A percentile compares a stretch with the other conserved stretches of the same genome.
Evolutionary conservation across 2,797 vertebrate genomes (phyloP).

Genomic region (Sciurus vulgaris): DNA sequence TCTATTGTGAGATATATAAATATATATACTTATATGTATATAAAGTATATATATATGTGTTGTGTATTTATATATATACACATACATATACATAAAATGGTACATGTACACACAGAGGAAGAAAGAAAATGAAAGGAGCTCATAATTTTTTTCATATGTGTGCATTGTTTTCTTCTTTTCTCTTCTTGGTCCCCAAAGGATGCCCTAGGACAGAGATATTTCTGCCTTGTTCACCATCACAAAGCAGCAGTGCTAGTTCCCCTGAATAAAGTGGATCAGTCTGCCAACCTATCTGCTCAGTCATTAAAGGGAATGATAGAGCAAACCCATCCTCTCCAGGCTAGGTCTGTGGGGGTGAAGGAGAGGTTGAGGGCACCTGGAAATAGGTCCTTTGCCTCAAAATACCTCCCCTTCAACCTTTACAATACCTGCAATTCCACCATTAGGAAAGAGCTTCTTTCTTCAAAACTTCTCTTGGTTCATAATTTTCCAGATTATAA

Average conservation of each 20-base stretch:
- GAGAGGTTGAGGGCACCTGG: neutral
- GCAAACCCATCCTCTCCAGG: neutral
- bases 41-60: too few species aligned
- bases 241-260: neutral
- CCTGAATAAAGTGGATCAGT: neutral
- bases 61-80: neutral
- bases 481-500: slow-evolving; percentile 23
- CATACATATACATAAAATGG: neutral
- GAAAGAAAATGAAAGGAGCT: neutral
- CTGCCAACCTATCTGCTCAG: neutral
- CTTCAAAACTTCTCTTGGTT: slow-evolving; percentile 35
- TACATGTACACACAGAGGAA: neutral
- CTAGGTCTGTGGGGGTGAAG: neutral
- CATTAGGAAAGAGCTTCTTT: slow-evolving; percentile 10
- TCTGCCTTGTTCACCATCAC: neutral
- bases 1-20: neutral
- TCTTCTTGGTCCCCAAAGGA: neutral
- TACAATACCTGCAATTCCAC: neutral
- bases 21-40: too few species aligned
- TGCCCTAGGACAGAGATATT: neutral
- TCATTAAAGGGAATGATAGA: neutral
- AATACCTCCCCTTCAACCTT: neutral
- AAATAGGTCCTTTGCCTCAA: neutral
- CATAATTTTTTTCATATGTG: neutral
- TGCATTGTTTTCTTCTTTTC: neutral